These are phyloP conservation scores for Azorinus chamasolen DNA, from an alignment of 2,888 invertebrate genomes.

Conservation along the genomic window DNA sequence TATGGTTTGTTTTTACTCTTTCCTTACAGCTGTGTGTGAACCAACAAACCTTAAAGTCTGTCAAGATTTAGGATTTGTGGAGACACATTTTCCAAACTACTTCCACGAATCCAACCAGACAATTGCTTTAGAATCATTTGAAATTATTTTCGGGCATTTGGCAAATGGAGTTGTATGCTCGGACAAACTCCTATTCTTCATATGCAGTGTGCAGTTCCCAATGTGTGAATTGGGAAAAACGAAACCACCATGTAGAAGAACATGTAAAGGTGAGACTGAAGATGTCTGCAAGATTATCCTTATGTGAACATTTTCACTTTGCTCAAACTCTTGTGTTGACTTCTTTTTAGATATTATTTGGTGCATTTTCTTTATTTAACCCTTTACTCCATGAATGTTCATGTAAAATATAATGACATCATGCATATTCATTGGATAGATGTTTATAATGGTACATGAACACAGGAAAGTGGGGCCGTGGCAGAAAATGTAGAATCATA, in stretches of 20 bases:
- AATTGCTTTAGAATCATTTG: slow-evolving; percentile 37
- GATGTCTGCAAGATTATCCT: no score
- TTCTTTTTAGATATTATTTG: no score
- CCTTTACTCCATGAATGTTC: no score
- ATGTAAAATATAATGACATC: no score
- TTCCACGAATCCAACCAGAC: slow-evolving; percentile 44
- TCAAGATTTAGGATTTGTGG: slow-evolving; percentile 51
- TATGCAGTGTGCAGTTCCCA: slow-evolving; percentile 74
- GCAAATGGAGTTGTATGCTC: slow-evolving; percentile 46
- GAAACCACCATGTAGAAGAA: slow-evolving; percentile 68
- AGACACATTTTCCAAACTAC: slow-evolving; percentile 66
- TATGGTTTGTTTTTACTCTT: background rate
- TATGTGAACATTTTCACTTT: no score
- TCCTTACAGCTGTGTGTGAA: slow-evolving; percentile 61
- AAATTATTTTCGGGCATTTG: slow-evolving; percentile 31
- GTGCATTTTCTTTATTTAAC: no score
- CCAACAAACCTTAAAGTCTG: slow-evolving; percentile 54
- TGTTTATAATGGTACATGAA: no score
- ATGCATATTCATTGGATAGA: no score
- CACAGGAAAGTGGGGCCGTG: no score
- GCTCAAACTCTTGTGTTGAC: no score
- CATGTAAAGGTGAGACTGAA: slow-evolving; percentile 75
- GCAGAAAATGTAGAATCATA: no score
- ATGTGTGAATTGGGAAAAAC: slow-evolving; percentile 62
- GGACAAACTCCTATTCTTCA: slow-evolving; percentile 60